Percentiles rank a stretch among this genome's conserved stretches.
These are phyloP conservation scores for Clanis bilineata DNA, from an alignment of 2,888 invertebrate genomes.

Conservation along the genomic window DNA sequence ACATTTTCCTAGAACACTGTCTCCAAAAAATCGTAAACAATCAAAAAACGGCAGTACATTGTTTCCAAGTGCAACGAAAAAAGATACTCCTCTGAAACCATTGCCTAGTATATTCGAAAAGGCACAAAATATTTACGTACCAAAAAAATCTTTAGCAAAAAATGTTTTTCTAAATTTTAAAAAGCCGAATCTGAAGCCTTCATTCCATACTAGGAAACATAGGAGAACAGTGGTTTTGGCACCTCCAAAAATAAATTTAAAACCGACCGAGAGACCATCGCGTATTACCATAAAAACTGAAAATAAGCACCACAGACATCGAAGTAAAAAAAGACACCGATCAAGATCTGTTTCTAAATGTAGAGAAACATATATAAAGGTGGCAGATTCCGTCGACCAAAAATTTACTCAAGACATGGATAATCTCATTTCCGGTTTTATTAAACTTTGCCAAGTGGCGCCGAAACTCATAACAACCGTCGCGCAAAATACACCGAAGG, in stretches of 20 bases:
- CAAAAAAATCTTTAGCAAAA: conserved; percentile 68
- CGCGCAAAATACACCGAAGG: conserved; percentile 52
- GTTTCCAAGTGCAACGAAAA: conserved; percentile 51
- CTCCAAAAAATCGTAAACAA: conserved; percentile 64
- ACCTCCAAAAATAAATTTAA: conserved; percentile 74
- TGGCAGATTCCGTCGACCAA: conserved; percentile 83
- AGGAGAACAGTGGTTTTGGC: conserved; percentile 78
- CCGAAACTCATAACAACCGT: conserved; percentile 63
- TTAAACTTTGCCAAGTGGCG: conserved; percentile 73
- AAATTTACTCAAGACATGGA: conserved; percentile 78
- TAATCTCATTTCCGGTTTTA: conserved; percentile 65
- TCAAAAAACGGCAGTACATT: conserved; percentile 47
- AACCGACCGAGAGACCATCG: conserved; percentile 69
- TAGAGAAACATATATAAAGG: conserved; percentile 83
- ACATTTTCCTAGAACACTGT: conserved; percentile 51
- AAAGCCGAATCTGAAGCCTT: conserved; percentile 66
- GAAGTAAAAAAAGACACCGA: conserved; percentile 72
- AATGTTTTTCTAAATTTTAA: conserved; percentile 76
- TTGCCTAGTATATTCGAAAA: conserved; percentile 70
- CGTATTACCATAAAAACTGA: conserved; percentile 72
- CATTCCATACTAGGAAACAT: conserved; percentile 79
- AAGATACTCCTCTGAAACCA: conserved; percentile 57
- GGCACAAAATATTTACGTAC: conserved; percentile 71
- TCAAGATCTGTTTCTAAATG: conserved; percentile 74
- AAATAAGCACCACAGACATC: conserved; percentile 72